Percentiles rank a stretch among this genome's conserved stretches.
phyloP scores from a whole-genome alignment of 2,113 vertebrate species.

The Sceloporus tristichus region DNA sequence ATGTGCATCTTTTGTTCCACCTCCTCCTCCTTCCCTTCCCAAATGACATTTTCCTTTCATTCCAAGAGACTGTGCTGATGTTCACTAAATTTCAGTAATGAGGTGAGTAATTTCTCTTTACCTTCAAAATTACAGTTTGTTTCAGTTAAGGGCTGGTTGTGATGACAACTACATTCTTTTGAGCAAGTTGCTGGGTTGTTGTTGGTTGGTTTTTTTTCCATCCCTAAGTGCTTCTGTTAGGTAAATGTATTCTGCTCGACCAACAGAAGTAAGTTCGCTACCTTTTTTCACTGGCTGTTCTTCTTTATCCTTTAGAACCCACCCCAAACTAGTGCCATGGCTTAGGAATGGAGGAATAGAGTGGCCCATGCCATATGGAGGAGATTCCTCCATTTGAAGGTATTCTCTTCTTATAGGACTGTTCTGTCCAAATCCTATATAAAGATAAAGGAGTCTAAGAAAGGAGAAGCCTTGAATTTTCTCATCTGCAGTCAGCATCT shows the following conservation, averaged over 20 bases:
- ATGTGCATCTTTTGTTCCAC: no score
- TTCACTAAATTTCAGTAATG: background rate
- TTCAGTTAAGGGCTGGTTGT: background rate
- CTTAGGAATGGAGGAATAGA: background rate
- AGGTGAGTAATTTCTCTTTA: background rate
- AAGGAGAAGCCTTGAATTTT: background rate
- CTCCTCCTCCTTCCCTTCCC: background rate
- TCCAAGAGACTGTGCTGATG: background rate
- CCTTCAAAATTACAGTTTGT: constrained; percentile 7
- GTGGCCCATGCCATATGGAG: no score
- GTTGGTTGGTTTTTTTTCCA: background rate
- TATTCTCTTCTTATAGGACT: no score
- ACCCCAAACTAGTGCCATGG: background rate
- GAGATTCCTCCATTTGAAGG: background rate
- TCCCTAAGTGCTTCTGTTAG: background rate
- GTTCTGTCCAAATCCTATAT: background rate
- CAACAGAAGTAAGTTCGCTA: background rate
- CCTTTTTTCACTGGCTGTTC: background rate
- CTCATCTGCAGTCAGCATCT: background rate
- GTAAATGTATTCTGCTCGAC: background rate
- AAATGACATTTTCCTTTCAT: constrained; percentile 8
- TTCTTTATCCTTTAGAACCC: background rate
- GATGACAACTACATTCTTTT: constrained; percentile 10
- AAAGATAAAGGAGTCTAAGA: background rate
- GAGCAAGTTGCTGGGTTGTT: background rate